These are phyloP conservation scores for Orgyia antiqua DNA, from an alignment of 2,888 invertebrate species.

Conservation along the genomic window DNA sequence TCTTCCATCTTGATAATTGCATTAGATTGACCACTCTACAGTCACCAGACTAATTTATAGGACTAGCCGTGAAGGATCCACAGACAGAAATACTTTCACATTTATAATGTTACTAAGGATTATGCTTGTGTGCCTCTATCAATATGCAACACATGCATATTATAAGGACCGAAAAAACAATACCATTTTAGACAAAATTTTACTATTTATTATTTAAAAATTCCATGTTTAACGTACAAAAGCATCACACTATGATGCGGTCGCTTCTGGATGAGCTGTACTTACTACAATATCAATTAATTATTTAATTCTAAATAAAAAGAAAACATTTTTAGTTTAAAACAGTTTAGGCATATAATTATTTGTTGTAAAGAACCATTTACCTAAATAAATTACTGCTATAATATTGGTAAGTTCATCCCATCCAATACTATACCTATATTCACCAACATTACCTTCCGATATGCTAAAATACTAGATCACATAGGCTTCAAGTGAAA, in stretches of 20 bases:
- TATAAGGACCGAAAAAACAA: too few relatives aligned
- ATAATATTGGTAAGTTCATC: slow-evolving; percentile 40
- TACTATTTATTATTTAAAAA: slow-evolving; percentile 27
- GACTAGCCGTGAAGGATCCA: too few relatives aligned
- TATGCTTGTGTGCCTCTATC: too few relatives aligned
- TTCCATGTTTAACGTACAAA: slow-evolving; percentile 41
- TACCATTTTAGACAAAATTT: slow-evolving; percentile 36
- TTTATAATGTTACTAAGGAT: too few relatives aligned
- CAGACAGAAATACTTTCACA: too few relatives aligned
- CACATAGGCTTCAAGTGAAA: slow-evolving; percentile 43
- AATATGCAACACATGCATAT: too few relatives aligned
- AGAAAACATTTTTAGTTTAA: slow-evolving; percentile 11
- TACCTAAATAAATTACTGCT: slow-evolving; percentile 17
- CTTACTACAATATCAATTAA: slow-evolving; percentile 29
- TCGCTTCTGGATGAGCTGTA: slow-evolving; percentile 42
- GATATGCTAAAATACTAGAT: slow-evolving; percentile 53
- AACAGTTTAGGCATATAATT: slow-evolving; percentile 14
- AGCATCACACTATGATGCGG: slow-evolving; percentile 50
- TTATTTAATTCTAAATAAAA: slow-evolving; percentile 10
- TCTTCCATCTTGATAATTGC: too few relatives aligned
- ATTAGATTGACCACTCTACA: too few relatives aligned
- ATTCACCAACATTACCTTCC: slow-evolving; percentile 22
- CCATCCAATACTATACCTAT: slow-evolving; percentile 37
- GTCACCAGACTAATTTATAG: too few relatives aligned
- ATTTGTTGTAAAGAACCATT: slow-evolving; percentile 14